phyloP scores from a whole-genome alignment of 1,140 invertebrate genomes.

The Ganaspis sp. region DNA sequence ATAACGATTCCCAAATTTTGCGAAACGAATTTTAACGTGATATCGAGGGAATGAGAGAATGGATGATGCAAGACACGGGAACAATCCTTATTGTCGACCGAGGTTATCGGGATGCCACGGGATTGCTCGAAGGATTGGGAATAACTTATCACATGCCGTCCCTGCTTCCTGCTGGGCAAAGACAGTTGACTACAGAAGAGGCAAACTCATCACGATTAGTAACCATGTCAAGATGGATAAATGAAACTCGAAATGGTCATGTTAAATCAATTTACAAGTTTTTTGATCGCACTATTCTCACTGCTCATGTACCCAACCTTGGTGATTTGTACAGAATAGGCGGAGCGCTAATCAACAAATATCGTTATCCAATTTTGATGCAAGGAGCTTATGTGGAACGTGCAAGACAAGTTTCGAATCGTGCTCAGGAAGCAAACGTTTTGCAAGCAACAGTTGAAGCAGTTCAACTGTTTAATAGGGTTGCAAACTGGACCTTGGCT shows the following conservation, averaged over 20 bases:
- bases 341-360: slow-evolving; percentile 36
- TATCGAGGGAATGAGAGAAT: slow-evolving; percentile 26
- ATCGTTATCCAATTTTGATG: slow-evolving; percentile 27
- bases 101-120: slow-evolving; percentile 38
- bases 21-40: slow-evolving; percentile 33
- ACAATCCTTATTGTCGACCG: slow-evolving; percentile 34
- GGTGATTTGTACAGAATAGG: slow-evolving; percentile 36
- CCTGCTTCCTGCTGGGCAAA: neutral
- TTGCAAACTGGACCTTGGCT: neutral
- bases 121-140: neutral
- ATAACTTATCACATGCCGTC: slow-evolving; percentile 38
- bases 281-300: slow-evolving; percentile 31
- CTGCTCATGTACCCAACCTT: slow-evolving; percentile 8
- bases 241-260: slow-evolving; percentile 32
- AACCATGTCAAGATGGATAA: slow-evolving; percentile 37
- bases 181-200: slow-evolving; percentile 36
- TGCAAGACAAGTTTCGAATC: slow-evolving; percentile 25
- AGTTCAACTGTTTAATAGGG: slow-evolving; percentile 21
- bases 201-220: slow-evolving; percentile 34
- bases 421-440: slow-evolving; percentile 30
- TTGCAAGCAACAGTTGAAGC: slow-evolving; percentile 36
- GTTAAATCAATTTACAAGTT: slow-evolving; percentile 39
- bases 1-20: slow-evolving; percentile 43
- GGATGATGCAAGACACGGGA: slow-evolving; percentile 35
- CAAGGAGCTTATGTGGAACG: slow-evolving; percentile 3